These are phyloP conservation scores for Koerneria pararmatus DNA, from an alignment of 2,888 invertebrate genomes.

Conservation along the genomic window DNA sequence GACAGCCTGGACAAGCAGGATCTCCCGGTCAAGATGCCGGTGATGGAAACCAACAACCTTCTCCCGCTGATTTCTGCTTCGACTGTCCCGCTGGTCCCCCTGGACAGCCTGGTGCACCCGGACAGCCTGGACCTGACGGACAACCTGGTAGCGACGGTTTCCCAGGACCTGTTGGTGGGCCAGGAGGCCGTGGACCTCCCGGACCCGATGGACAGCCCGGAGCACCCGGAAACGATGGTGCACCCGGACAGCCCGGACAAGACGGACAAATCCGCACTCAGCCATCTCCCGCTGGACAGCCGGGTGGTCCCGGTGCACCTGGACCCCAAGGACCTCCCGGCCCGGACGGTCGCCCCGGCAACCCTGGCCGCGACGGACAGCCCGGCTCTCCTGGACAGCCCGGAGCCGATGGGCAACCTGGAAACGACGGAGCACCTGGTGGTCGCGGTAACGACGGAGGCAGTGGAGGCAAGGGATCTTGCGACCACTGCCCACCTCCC, in stretches of 20 bases:
- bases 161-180: conserved; percentile 30
- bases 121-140: conserved; percentile 34
- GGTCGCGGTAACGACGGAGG: conserved; percentile 31
- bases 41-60: conserved; percentile 29
- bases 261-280: conserved; percentile 31
- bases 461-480: conserved; percentile 28
- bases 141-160: conserved; percentile 37
- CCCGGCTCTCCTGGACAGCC: conserved; percentile 30
- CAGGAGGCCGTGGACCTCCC: conserved; percentile 35
- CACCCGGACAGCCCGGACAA: conserved; percentile 35
- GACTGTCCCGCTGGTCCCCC: conserved; percentile 46
- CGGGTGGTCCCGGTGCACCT: conserved; percentile 35
- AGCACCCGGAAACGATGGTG: conserved; percentile 36
- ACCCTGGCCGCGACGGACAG: conserved; percentile 26
- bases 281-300: conserved; percentile 35
- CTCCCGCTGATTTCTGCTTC: conserved; percentile 40
- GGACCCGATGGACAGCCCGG: conserved; percentile 42
- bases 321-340: conserved; percentile 43
- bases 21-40: conserved; percentile 31
- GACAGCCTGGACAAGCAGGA: conserved; percentile 37
- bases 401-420: conserved; percentile 28
- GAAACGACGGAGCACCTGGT: conserved; percentile 27
- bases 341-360: conserved; percentile 32
- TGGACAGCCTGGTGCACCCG: conserved; percentile 42
- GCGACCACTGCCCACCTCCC: conserved; percentile 26